phyloP scores from a whole-genome alignment of 2,888 invertebrate species.

The Hemistola chrysoprasaria region DNA sequence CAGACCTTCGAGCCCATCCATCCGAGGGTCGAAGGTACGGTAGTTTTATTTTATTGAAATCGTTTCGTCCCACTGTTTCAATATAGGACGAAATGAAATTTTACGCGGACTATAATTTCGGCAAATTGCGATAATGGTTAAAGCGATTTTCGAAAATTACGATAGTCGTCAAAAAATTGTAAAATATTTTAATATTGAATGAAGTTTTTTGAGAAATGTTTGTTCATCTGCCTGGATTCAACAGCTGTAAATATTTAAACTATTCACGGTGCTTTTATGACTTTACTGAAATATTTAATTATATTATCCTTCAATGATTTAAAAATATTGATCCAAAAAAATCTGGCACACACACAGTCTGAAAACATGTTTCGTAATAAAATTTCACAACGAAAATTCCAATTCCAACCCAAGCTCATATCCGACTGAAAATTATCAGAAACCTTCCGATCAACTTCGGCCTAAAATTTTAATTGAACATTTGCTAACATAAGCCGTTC shows the following conservation, averaged over 20 bases:
- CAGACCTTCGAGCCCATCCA: conserved; percentile 17
- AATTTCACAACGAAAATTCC: no score
- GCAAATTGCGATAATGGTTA: conserved; percentile 23
- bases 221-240: no score
- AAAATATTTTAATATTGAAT: not conserved
- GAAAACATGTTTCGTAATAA: no score
- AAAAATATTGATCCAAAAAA: conserved; percentile 8
- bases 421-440: no score
- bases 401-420: no score
- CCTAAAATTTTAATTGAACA: conserved; percentile 2
- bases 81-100: conserved; percentile 33
- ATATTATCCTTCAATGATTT: no score
- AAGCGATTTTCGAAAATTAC: conserved; percentile 21
- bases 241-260: no score
- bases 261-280: no score
- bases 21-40: conserved; percentile 21
- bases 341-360: no score
- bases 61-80: conserved; percentile 32
- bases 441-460: no score
- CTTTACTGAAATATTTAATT: no score
- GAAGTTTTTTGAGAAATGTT: no score
- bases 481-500: not conserved
- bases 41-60: conserved; percentile 34
- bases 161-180: conserved; percentile 8
- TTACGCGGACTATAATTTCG: conserved; percentile 28